Percentiles rank a stretch among this genome's conserved stretches.
Conservation (phyloP, 1,140 invertebrate genomes). For the Papilio aristodemus region DNA sequence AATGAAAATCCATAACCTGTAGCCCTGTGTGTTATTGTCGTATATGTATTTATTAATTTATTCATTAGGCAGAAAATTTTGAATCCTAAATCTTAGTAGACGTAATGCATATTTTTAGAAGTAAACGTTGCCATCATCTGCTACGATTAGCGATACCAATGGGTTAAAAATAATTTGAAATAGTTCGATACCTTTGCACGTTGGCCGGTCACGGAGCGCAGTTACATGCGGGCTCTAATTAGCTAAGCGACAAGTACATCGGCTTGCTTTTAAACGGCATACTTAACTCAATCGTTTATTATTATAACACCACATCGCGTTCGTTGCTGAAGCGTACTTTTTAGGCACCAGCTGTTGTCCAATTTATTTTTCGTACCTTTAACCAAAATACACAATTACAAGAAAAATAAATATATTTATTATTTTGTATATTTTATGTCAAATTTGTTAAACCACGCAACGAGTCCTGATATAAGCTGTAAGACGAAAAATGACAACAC, state of each 20-base stretch:
- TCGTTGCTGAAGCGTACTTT: slow-evolving; percentile 15
- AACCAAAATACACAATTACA: slow-evolving; percentile 6
- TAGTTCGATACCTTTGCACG: slow-evolving; percentile 16
- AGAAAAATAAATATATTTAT: background rate
- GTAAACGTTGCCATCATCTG: background rate
- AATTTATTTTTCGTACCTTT: slow-evolving; percentile 21
- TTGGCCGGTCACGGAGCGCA: slow-evolving; percentile 13
- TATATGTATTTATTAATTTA: too few relatives aligned
- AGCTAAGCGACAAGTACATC: slow-evolving; percentile 32
- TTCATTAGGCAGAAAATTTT: too few relatives aligned
- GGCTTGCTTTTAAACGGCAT: slow-evolving; percentile 42
- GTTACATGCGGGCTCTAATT: slow-evolving; percentile 29
- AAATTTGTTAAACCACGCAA: background rate
- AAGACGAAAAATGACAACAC: too few relatives aligned
- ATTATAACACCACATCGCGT: slow-evolving; percentile 20
- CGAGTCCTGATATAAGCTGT: too few relatives aligned
- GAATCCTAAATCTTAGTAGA: too few relatives aligned
- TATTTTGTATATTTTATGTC: background rate
- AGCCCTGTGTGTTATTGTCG: too few relatives aligned
- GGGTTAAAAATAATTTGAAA: slow-evolving; percentile 10
- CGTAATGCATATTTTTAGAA: slow-evolving; percentile 1
- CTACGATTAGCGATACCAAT: background rate
- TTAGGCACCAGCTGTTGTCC: slow-evolving; percentile 9
- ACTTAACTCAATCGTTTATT: slow-evolving; percentile 40
- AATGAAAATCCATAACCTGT: too few relatives aligned